Base-by-base conservation (phyloP, 2,797 vertebrate species). In the Phalanger gymnotis region DNA sequence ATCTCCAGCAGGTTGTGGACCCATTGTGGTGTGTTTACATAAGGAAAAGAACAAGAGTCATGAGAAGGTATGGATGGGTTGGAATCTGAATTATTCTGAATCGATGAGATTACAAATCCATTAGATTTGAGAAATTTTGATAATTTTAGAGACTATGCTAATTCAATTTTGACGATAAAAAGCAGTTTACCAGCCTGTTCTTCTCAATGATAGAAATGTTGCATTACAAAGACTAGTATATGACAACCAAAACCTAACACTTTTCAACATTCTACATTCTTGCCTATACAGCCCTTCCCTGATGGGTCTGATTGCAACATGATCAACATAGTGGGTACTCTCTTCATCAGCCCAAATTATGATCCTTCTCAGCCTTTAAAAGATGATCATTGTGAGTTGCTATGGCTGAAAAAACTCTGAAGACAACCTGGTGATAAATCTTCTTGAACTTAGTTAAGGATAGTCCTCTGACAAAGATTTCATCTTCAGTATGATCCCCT, bases 111-210 rank as follows among this genome's bases (percentile, higher is more conserved):
- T 73, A 40, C 6, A 22, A 40, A 73, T 73, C n/a, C n/a, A 22
- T 40, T 40, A 40, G 19, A 73, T 73, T 9, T 73, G n/a, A 22
- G 16, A 40, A 2, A 40, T 73, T 40, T 40, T 73, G 66, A 73
- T 2, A 19, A 25, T 27, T 94, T 92, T 90, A 53, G 31, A 31
- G 51, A 12, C n/a, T 95, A 90, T 90, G 90, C 31, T 58, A 90
- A 95, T 58, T 92, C 5, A 94, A 1, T 27, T 51, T 94, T 94
- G 31, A 28, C 90, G 93, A n/a, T 40, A 73, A 95, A 55, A 34
- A 92, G n/a, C 16, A 73, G 6, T 53, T 34, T 30, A 93, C 53
- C 54, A 54, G 27, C 53, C 1, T 0, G 0, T 92, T 90, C 30
- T 96, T 90, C 12, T 90, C 5, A 54, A 73, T 55, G 13, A 40